Evolutionary conservation across 2,888 invertebrate genomes (phyloP), one percentile per base, ranked within the genome.

Genomic region (Arctia plantaginis): DNA sequence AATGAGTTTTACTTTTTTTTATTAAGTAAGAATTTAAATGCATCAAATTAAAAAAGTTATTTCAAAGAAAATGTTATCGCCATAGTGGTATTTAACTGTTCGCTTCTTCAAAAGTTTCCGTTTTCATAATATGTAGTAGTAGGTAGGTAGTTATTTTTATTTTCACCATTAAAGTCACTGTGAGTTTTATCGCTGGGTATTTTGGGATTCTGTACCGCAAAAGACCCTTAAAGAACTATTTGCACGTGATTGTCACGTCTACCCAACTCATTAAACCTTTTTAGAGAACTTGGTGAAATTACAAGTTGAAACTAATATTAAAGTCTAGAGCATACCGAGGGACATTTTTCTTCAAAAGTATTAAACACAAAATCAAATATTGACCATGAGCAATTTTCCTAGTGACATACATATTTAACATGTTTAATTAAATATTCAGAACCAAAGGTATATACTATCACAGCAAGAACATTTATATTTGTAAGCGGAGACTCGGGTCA

Each of bases 401-500:
- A 62, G 15, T 12, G 15, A 13, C n/a, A 27, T 27, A 27, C 10
- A 59, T 15, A n/a, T 30, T 30, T 62, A 4, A 59, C 27, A 27
- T 27, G 4, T 27, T 59, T n/a, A n/a, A 27, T 59, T 59, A 13
- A 27, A 59, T 27, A 27, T 59, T 15, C 27, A 27, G 59, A 27
- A n/a, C 20, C 2, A n/a, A 55, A n/a, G 8, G 51, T n/a, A n/a
- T 55, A 8, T 55, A n/a, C 23, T 55, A 44, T 39, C n/a, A 23
- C 3, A 44, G 13, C 30, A n/a, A 70, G 44, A 20, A 64, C 44
- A 64, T 44, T 41, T 20, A 71, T 23, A 64, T 44, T 41, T 20
- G 18, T 41, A 41, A 51, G 23, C 47, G n/a, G 59, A 72, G 30
- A 44, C 33, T 35, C 33, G 35, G 68, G 44, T 67, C 67, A 66